Evolutionary conservation across 2,113 vertebrate genomes (phyloP).

Genomic region (Hyperopisus bebe): DNA sequence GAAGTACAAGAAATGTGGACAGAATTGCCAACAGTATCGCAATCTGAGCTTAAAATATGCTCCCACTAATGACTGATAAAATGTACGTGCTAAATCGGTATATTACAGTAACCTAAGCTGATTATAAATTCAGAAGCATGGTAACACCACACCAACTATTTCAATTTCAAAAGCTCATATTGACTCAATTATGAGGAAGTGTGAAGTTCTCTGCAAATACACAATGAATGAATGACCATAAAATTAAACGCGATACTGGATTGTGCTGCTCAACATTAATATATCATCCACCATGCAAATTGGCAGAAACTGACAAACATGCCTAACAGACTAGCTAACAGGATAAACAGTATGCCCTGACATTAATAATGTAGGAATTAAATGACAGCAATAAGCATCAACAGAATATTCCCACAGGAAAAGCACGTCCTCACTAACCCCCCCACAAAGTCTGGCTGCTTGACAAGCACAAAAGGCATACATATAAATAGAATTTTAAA

Average conservation of each 20-base stretch:
- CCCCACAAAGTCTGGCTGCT: not conserved
- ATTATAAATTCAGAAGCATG: not conserved
- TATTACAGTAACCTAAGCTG: not conserved
- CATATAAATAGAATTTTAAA: not conserved
- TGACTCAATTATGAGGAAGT: not conserved
- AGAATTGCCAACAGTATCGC: not conserved
- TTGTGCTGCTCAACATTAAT: not conserved
- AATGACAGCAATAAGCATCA: not conserved
- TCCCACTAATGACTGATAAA: not conserved
- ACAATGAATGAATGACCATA: not conserved
- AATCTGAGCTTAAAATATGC: not conserved
- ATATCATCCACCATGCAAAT: not conserved
- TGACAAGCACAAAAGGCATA: not conserved
- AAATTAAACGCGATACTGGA: not conserved
- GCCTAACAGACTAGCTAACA: not conserved
- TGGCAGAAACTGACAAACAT: not conserved
- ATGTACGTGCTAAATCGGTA: not conserved
- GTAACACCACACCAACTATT: not conserved
- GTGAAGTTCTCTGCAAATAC: not conserved
- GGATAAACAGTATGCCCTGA: not conserved
- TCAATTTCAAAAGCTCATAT: not conserved
- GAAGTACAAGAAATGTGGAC: not conserved
- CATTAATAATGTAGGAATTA: not conserved
- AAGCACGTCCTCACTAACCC: not conserved
- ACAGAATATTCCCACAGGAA: not conserved